phyloP scores from a whole-genome alignment of 2,888 invertebrate species.

The Aricia artaxerxes region DNA sequence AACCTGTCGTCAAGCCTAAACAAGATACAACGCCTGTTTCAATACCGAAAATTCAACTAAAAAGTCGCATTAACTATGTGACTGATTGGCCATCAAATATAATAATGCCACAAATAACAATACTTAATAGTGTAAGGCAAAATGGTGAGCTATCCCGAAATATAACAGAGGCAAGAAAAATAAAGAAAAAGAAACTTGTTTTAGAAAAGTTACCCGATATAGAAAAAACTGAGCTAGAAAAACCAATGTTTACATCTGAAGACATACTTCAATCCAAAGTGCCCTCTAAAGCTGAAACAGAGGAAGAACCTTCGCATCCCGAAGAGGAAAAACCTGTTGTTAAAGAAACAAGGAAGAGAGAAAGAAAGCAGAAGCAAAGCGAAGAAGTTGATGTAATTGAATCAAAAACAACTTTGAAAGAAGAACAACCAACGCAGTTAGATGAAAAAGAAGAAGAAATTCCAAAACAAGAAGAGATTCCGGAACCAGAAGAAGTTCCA shows the following conservation, averaged over 20 bases:
- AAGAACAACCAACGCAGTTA: conserved; percentile 29
- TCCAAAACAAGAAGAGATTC: conserved; percentile 51
- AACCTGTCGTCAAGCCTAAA: conserved; percentile 76
- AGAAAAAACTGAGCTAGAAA: conserved; percentile 79
- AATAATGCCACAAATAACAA: conserved; percentile 72
- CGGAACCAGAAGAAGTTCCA: conserved; percentile 50
- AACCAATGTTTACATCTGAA: conserved; percentile 74
- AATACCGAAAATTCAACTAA: conserved; percentile 85
- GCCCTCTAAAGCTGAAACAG: conserved; percentile 5
- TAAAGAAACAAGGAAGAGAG: neutral
- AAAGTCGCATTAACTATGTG: conserved; percentile 83
- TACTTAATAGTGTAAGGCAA: conserved; percentile 80
- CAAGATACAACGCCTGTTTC: conserved; percentile 60
- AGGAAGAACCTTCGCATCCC: neutral
- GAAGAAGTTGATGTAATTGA: neutral
- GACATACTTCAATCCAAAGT: conserved; percentile 56
- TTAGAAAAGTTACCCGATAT: conserved; percentile 79
- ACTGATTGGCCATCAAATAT: conserved; percentile 83
- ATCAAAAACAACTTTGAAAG: conserved; percentile 32
- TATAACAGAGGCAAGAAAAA: conserved; percentile 84
- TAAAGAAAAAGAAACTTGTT: conserved; percentile 81
- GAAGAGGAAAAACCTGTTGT: neutral
- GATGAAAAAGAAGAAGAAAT: conserved; percentile 47
- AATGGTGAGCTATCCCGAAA: conserved; percentile 86
- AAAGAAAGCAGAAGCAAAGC: neutral